These are phyloP conservation scores for Numenius arquata DNA, from an alignment of 2,113 vertebrate genomes.

Conservation along the genomic window DNA sequence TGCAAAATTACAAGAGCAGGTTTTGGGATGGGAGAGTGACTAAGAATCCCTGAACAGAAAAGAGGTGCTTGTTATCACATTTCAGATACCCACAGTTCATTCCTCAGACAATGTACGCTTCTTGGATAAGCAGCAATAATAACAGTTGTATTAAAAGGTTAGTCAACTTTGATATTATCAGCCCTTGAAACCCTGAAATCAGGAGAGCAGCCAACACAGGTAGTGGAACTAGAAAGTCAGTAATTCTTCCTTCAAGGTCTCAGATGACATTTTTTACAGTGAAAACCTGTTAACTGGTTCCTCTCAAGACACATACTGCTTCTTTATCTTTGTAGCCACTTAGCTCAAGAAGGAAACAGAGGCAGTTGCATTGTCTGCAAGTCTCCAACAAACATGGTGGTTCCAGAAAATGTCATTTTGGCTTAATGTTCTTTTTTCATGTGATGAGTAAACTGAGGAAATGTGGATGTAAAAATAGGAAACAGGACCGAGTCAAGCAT, in stretches of 20 bases:
- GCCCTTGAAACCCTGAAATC: background rate
- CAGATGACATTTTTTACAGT: background rate
- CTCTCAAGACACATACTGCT: background rate
- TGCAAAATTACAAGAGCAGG: background rate
- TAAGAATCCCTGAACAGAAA: constrained; percentile 17
- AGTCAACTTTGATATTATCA: background rate
- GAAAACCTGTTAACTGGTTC: background rate
- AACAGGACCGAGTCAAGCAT: background rate
- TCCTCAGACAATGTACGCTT: background rate
- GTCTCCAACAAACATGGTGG: background rate
- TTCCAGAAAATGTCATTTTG: background rate
- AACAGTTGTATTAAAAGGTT: background rate
- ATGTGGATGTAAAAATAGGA: background rate
- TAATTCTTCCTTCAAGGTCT: background rate
- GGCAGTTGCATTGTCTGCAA: background rate
- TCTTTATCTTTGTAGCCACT: background rate
- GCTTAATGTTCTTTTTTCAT: background rate
- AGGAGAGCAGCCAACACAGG: background rate
- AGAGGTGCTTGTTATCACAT: background rate
- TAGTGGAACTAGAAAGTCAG: background rate
- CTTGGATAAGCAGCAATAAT: background rate
- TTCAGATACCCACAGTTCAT: constrained; percentile 7
- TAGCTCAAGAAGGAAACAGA: background rate
- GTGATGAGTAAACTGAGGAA: background rate
- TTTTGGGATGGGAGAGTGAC: background rate